Conservation (phyloP, 2,888 invertebrate species). For the Agrochola lychnidis region DNA sequence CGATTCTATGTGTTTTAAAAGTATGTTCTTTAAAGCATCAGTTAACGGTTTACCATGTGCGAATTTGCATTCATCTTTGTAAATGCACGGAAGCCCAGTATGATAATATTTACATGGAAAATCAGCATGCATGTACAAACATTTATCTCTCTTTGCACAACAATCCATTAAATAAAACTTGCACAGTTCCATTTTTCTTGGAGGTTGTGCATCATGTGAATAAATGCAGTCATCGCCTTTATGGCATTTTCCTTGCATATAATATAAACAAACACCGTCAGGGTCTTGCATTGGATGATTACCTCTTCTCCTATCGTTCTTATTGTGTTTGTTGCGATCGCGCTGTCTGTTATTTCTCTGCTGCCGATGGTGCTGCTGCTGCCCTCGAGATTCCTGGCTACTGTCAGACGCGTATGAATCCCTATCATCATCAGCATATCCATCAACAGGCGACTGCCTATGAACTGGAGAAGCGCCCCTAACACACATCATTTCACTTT, state of each 20-base stretch:
- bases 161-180: constrained; percentile 99
- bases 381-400: constrained; percentile 89
- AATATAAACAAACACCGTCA: constrained; percentile 95
- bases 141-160: constrained; percentile 98
- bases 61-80: constrained; percentile 97
- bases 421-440: constrained; percentile 88
- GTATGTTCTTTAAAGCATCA: constrained; percentile 93
- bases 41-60: constrained; percentile 97
- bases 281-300: constrained; percentile 92
- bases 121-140: constrained; percentile 98
- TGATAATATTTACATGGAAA: constrained; percentile 99
- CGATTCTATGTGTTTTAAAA: constrained; percentile 95
- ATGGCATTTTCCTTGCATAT: constrained; percentile 97
- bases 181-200: constrained; percentile 97
- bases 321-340: constrained; percentile 89
- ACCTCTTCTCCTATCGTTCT: constrained; percentile 89
- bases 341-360: constrained; percentile 83
- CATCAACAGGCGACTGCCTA: constrained; percentile 76
- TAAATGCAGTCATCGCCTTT: constrained; percentile 96
- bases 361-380: constrained; percentile 86
- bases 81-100: constrained; percentile 96
- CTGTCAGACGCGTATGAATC: constrained; percentile 90
- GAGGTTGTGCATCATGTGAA: constrained; percentile 95
- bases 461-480: constrained; percentile 94
- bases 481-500: constrained; percentile 95